phyloP scores from a whole-genome alignment of 2,888 invertebrate genomes.

The Nineta flava region DNA sequence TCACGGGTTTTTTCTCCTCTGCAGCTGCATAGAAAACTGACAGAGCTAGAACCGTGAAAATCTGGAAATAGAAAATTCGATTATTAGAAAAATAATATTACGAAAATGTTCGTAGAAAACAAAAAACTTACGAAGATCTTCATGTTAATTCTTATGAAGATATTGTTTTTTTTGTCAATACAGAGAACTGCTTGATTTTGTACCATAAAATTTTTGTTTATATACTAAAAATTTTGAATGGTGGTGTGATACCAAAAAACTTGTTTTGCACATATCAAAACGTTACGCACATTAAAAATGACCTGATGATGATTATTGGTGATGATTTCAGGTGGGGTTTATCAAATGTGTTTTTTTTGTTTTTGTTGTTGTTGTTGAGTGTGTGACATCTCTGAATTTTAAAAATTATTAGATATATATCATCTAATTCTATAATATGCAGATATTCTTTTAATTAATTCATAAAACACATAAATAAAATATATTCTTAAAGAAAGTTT shows the following conservation, averaged over 20 bases:
- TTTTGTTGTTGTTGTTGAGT: no score
- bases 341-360: no score
- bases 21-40: conserved; percentile 11
- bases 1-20: conserved; percentile 20
- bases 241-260: background rate
- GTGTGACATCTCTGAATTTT: no score
- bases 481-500: no score
- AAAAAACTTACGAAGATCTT: background rate
- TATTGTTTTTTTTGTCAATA: background rate
- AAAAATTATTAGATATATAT: no score
- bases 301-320: no score
- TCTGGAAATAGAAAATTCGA: conserved; percentile 12
- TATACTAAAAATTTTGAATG: background rate
- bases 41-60: conserved; percentile 16
- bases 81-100: conserved; percentile 2
- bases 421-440: no score
- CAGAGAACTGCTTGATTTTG: background rate
- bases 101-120: background rate
- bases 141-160: background rate
- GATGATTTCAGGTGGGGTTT: no score
- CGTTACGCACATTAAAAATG: no score
- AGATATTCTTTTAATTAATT: no score
- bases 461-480: no score
- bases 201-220: background rate
- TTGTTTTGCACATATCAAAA: background rate